A percentile compares a stretch with the other conserved stretches of the same genome.
Evolutionary conservation across 2,888 invertebrate species (phyloP).

Genomic region (Cryptocheilus praepositus): DNA sequence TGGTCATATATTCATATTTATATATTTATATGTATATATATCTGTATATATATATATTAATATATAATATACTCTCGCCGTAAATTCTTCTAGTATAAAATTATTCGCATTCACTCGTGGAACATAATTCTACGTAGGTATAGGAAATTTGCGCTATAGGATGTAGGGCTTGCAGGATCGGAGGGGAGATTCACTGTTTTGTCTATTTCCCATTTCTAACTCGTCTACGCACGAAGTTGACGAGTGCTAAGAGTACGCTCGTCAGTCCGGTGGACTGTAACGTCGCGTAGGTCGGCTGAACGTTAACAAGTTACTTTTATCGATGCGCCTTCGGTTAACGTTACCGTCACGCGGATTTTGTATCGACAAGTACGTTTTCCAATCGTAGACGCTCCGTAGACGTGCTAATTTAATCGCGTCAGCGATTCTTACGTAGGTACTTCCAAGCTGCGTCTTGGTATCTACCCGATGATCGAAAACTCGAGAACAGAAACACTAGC

Average conservation of each 20-base stretch:
- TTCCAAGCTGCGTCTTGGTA: no score
- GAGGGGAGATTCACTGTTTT: constrained; percentile 25
- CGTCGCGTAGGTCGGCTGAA: no score
- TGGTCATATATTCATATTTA: constrained; percentile 55
- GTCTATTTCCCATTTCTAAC: constrained; percentile 16
- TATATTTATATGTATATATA: constrained; percentile 26
- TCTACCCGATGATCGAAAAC: no score
- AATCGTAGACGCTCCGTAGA: no score
- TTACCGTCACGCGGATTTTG: no score
- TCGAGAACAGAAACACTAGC: no score
- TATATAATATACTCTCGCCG: constrained; percentile 40
- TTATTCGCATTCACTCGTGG: constrained; percentile 50
- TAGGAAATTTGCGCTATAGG: constrained; percentile 19
- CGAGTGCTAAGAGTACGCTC: constrained; percentile 20
- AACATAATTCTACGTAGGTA: constrained; percentile 42
- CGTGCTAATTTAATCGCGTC: no score
- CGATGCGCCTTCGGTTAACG: no score
- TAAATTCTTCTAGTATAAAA: constrained; percentile 58
- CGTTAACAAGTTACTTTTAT: no score
- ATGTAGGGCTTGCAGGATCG: constrained; percentile 1
- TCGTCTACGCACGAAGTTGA: constrained; percentile 18
- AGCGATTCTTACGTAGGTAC: no score
- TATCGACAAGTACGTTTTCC: no score
- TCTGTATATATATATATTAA: constrained; percentile 18
- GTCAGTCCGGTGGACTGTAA: no score